A percentile compares a stretch with the other conserved stretches of the same genome.
Evolutionary conservation across 2,888 invertebrate species (phyloP).

Genomic region (Myopa testacea): DNA sequence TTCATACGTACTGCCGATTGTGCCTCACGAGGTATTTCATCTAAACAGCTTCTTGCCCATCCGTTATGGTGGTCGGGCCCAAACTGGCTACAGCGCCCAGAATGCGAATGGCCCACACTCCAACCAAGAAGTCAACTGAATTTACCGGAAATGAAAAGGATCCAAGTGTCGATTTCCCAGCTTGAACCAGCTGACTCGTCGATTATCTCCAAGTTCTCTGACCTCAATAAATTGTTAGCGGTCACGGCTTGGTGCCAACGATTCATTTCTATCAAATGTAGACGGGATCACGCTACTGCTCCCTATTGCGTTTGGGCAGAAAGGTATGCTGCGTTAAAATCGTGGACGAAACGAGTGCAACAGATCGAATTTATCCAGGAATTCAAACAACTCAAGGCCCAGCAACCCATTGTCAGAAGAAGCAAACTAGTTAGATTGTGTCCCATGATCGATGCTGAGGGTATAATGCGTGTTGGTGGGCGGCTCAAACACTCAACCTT

Average conservation of each 20-base stretch:
- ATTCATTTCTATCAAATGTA: too few relatives aligned
- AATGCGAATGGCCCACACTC: neutral
- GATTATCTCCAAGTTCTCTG: neutral
- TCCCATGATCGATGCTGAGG: neutral
- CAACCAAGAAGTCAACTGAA: neutral
- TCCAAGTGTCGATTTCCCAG: neutral
- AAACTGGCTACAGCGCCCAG: neutral
- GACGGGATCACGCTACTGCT: neutral
- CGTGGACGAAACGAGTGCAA: neutral
- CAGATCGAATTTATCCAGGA: neutral
- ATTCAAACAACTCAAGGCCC: neutral
- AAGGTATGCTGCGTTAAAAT: conserved; percentile 3
- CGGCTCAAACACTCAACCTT: neutral
- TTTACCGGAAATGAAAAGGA: neutral
- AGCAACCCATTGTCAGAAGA: neutral
- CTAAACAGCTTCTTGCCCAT: neutral
- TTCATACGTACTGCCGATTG: conserved; percentile 1
- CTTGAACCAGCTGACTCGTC: neutral
- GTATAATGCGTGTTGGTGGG: conserved; percentile 12
- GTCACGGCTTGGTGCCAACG: conserved; percentile 13
- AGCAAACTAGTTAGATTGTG: neutral
- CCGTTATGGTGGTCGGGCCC: neutral
- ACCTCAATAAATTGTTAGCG: neutral
- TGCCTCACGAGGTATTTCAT: conserved; percentile 5
- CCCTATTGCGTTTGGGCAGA: too few relatives aligned